These are phyloP conservation scores for Amblyopsis rosae DNA, from an alignment of 2,113 vertebrate species.

Conservation along the genomic window DNA sequence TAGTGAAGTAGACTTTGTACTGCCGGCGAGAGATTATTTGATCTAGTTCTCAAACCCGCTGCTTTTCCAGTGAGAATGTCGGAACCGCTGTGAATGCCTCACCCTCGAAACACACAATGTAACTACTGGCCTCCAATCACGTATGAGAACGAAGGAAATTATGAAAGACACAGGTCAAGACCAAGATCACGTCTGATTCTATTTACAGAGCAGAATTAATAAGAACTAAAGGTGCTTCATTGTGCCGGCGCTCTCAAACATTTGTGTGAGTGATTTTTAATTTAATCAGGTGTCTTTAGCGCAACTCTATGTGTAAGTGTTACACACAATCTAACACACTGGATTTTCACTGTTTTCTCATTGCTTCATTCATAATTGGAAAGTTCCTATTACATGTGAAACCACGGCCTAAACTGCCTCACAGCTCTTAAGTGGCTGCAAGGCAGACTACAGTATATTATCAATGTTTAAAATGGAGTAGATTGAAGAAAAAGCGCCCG, in stretches of 20 bases:
- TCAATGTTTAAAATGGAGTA: not conserved
- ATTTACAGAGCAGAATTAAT: conserved; percentile 68
- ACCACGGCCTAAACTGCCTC: not conserved
- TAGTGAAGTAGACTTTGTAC: conserved; percentile 38
- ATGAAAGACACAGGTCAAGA: conserved; percentile 61
- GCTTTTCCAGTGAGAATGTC: conserved; percentile 49
- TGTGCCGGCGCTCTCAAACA: conserved; percentile 54
- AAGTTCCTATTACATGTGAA: not conserved
- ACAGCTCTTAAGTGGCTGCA: conserved; percentile 10
- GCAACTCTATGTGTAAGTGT: not conserved
- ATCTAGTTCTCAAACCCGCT: conserved; percentile 30
- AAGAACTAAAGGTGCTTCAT: conserved; percentile 62
- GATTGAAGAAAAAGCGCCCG: not conserved
- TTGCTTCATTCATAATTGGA: not conserved
- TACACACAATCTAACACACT: too few relatives aligned
- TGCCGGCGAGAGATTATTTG: conserved; percentile 40
- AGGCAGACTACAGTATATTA: not conserved
- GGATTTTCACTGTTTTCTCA: not conserved
- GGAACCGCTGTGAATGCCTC: conserved; percentile 41
- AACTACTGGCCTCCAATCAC: conserved; percentile 65
- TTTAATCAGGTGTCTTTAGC: conserved; percentile 62
- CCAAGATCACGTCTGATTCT: conserved; percentile 62
- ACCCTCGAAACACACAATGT: conserved; percentile 43
- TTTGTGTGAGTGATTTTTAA: conserved; percentile 62
- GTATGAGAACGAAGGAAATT: conserved; percentile 41